Conservation (phyloP, 2,888 invertebrate genomes). For the Maniola hyperantus region DNA sequence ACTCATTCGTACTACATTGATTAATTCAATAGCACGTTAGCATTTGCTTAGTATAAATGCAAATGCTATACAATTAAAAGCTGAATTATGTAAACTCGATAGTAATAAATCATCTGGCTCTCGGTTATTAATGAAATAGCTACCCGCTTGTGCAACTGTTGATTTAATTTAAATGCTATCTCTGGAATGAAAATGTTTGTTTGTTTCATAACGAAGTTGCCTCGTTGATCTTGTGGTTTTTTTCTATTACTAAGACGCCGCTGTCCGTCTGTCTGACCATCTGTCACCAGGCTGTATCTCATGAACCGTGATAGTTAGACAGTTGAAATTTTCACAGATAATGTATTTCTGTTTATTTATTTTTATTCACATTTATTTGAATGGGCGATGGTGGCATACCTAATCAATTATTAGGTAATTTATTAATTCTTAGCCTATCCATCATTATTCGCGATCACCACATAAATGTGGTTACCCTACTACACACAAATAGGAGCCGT, state of each 20-base stretch:
- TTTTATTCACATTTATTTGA: too few species aligned
- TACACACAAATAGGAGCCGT: conserved; percentile 3
- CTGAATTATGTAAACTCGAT: conserved; percentile 25
- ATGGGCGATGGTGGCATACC: too few species aligned
- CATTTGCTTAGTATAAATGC: conserved; percentile 24
- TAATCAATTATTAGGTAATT: too few species aligned
- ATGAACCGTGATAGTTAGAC: too few species aligned
- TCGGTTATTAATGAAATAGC: conserved; percentile 22
- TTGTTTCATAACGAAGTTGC: neutral
- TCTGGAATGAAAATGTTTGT: neutral
- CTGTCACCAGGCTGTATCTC: too few species aligned
- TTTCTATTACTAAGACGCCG: too few species aligned
- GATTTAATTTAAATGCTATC: conserved; percentile 17
- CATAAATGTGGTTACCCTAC: conserved; percentile 8
- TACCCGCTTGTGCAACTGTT: conserved; percentile 20
- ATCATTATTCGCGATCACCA: neutral
- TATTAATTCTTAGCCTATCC: too few species aligned
- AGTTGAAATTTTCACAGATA: too few species aligned
- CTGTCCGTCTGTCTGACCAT: too few species aligned
- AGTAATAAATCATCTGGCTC: conserved; percentile 19
- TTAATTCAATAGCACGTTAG: conserved; percentile 12
- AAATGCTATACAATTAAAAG: conserved; percentile 26
- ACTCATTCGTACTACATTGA: too few species aligned
- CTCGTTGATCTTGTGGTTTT: too few species aligned
- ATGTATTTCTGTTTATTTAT: too few species aligned